Evolutionary conservation across 1,140 invertebrate genomes (phyloP), one percentile per base, ranked within the genome.

Genomic region (Pantala flavescens): DNA sequence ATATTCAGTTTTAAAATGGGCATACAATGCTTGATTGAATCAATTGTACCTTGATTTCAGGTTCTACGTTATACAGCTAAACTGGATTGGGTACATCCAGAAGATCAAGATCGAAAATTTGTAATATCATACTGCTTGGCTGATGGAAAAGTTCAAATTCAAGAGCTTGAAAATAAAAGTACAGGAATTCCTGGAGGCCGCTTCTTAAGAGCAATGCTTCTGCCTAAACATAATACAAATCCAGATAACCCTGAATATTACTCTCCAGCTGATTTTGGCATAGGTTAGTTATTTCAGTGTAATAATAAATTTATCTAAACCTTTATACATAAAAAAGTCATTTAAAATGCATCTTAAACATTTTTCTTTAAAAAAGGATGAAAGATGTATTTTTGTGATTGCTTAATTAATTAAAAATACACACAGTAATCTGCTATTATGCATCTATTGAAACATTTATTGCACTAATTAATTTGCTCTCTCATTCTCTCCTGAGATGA

Each of bases 171-270:
- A 0, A 85, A 84, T 14, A 81, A 82, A 28, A 92, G 92, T 82
- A 90, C 89, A 7, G 91, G 91, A 5, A 86, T 90, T 74, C 79
- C 78, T 19, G 88, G 86, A 80, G 92, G 93, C 2, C 89, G 88
- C 79, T 90, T 94, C 80, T 83, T 95, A 11, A 85, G 86, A 72
- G 78, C 88, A 21, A 90, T 88, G 76, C 80, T 86, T 1, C 81
- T 95, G 23, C 86, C 88, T 0, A 93, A 93, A 77, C 88, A 89
- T 0, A 86, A 85, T 9, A 87, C 85, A 0, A 84, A 86, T 77
- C 84, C 81, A 11, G 84, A 89, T 75, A 84, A 88, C 79, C 87
- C 87, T 0, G 83, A 85, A 0, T 90, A 88, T 78, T 91, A 88
- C 73, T 87, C 86, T 0, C 88, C 90, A 0, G 86, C 86, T 21